Evolutionary conservation across 1,140 invertebrate species (phyloP), one percentile per base, ranked within the genome.

Genomic region (Aricia agestis): DNA sequence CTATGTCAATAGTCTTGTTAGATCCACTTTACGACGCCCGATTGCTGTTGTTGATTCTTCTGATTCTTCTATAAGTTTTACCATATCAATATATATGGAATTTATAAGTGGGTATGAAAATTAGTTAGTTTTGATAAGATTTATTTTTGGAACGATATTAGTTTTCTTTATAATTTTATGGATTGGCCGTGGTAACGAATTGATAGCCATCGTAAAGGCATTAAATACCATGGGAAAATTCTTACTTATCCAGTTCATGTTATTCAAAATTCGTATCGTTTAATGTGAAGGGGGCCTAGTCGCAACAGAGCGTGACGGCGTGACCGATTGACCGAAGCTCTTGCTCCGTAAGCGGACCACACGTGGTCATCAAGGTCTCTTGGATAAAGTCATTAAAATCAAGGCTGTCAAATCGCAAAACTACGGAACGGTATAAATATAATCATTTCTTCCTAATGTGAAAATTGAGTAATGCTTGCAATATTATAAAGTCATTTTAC

Each of bases 311-410:
- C 74, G 70, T 76, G 75, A 76, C 71, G 70, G 72, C 74, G 70
- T 76, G 75, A 76, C 71, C 66, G 73, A 69, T 68, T 76, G 75
- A 76, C 71, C 66, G 73, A 69, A 69, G 68, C 61, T 69, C 52
- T 67, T 70, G 73, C 75, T 59, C 71, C 66, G 73, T 69, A 72
- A 76, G 61, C 63, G 68, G 72, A 74, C 69, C 76, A 72, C 76
- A 77, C 73, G 76, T 76, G 76, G 71, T 59, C 65, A 73, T 74
- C 76, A 77, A 77, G 76, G 76, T 63, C 76, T 68, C 11, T 71
- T 42, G 42, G 69, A 69, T 41, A 59, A 68, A 68, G 52, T 45
- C 15, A 42, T 67, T 70, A 66, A 19, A 63, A 63, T 25, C 59
- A 63, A 63, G 59, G 59, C 59, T 63, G 59, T 25, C 59, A 63